Percentiles rank a stretch among this genome's conserved stretches.
Conservation (phyloP, 35 echinoderm and acorn worm species). For the Stichopus chloronotus region DNA sequence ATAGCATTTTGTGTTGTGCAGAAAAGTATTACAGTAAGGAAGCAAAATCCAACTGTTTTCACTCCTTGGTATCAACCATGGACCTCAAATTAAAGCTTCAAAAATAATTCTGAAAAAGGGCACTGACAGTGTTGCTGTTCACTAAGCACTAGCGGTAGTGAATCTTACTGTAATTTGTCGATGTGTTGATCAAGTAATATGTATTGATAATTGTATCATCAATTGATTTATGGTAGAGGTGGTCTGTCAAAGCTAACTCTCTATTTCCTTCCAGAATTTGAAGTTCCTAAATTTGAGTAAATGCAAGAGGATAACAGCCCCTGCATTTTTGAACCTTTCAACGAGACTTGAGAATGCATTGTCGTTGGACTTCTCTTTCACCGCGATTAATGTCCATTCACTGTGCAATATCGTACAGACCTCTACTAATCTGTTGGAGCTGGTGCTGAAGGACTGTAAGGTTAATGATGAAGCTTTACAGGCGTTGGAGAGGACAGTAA, state of each 20-base stretch:
- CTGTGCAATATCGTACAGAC: neutral
- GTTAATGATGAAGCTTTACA: slow-evolving; percentile 6
- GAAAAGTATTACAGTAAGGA: too few species aligned
- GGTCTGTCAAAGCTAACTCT: neutral
- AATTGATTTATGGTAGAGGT: too few species aligned
- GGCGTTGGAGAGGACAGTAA: neutral
- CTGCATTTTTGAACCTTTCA: slow-evolving; percentile 1
- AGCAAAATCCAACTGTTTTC: too few species aligned
- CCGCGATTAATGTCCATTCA: neutral
- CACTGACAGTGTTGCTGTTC: too few species aligned
- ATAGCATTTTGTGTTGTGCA: too few species aligned
- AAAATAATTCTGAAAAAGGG: too few species aligned
- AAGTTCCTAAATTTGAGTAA: slow-evolving; percentile 30
- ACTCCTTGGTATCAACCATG: too few species aligned
- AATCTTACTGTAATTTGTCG: too few species aligned
- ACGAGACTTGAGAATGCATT: neutral
- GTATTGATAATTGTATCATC: too few species aligned
- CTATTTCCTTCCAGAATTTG: slow-evolving; percentile 13
- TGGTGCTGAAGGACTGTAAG: slow-evolving; percentile 38
- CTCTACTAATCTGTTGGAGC: neutral
- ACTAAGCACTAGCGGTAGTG: too few species aligned
- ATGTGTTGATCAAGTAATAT: too few species aligned
- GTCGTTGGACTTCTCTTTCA: slow-evolving; percentile 13
- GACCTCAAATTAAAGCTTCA: too few species aligned
- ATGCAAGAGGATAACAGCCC: slow-evolving; percentile 32